Conservation (phyloP, 1,140 invertebrate genomes). For the Leptinotarsa texana region DNA sequence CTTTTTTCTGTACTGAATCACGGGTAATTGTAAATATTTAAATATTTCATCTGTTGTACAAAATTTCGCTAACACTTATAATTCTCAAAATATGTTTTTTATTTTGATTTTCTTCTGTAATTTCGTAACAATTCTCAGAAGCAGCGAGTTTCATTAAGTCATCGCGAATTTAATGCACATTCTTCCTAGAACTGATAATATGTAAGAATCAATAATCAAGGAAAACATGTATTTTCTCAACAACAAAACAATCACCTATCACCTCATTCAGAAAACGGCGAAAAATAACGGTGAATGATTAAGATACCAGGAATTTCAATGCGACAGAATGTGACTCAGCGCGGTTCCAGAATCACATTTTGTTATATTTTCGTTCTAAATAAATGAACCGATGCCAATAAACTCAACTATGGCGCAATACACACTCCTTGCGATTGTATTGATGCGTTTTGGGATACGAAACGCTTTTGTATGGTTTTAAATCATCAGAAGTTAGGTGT, state of each 20-base stretch:
- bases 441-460: background rate
- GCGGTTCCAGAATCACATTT: background rate
- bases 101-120: no score
- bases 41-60: no score
- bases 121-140: no score
- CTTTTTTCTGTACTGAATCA: no score
- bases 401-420: background rate
- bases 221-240: background rate
- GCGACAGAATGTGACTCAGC: background rate
- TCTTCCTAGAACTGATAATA: no score
- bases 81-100: no score
- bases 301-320: background rate
- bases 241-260: constrained; percentile 2
- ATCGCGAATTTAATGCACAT: no score
- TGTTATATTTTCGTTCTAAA: constrained; percentile 3
- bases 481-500: background rate
- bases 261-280: background rate
- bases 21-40: no score
- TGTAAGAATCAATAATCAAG: no score
- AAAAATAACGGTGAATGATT: background rate
- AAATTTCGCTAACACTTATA: no score
- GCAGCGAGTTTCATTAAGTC: no score
- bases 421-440: background rate
- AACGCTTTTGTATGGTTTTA: background rate
- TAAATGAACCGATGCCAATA: constrained; percentile 6